A percentile compares a stretch with the other conserved stretches of the same genome.
Conservation (phyloP, 1,140 invertebrate species). For the Plectrocnemia conspersa region DNA sequence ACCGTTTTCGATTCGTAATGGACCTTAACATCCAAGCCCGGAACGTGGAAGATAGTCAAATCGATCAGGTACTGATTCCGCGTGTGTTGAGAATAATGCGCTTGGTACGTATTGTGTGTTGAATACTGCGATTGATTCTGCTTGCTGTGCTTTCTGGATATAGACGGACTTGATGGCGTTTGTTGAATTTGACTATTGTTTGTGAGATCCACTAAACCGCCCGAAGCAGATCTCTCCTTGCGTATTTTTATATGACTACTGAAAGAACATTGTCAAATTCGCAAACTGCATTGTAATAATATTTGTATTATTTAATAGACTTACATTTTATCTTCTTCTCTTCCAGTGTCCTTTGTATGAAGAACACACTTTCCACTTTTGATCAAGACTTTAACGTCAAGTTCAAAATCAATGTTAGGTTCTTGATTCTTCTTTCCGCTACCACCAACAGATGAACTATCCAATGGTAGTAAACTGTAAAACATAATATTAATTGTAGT, state of each 20-base stretch:
- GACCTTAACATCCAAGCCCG: slow-evolving; percentile 90
- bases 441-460: slow-evolving; percentile 44
- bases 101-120: slow-evolving; percentile 16
- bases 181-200: slow-evolving; percentile 1
- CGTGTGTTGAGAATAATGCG: slow-evolving; percentile 44
- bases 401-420: slow-evolving; percentile 92
- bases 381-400: slow-evolving; percentile 94
- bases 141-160: slow-evolving; percentile 42
- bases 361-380: slow-evolving; percentile 95
- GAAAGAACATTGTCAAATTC: background rate
- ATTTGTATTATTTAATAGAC: background rate
- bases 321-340: slow-evolving; percentile 55
- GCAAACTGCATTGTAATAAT: background rate
- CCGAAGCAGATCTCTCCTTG: slow-evolving; percentile 45
- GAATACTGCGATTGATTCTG: slow-evolving; percentile 40
- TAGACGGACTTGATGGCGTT: slow-evolving; percentile 45
- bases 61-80: slow-evolving; percentile 61
- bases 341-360: slow-evolving; percentile 80
- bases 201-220: slow-evolving; percentile 39
- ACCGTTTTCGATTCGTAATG: slow-evolving; percentile 84
- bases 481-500: background rate
- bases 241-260: slow-evolving; percentile 39
- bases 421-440: slow-evolving; percentile 65
- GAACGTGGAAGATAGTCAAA: slow-evolving; percentile 90
- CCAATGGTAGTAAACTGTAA: slow-evolving; percentile 40